Base-by-base conservation (phyloP, 2,113 vertebrate genomes). In the Echinops telfairi region DNA sequence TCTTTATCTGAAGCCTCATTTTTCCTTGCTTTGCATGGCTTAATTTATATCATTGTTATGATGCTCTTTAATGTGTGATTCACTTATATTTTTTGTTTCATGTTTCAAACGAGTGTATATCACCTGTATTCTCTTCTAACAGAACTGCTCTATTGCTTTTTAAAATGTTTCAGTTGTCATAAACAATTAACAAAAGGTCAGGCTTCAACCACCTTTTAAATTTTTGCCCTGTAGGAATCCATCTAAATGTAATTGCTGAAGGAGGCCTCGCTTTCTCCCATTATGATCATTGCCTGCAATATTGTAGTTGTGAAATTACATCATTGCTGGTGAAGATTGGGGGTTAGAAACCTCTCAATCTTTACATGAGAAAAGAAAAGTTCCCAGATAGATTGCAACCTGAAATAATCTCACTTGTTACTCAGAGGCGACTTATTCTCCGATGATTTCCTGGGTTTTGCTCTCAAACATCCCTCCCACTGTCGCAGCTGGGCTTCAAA, bases 381-480 rank as follows among this genome's bases (percentile, higher is more conserved):
- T 29, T 81, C 58, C 14, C 29, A 57, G 27, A 31, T 38, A 36
- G 71, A 31, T 71, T 88, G 3, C 2, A 40, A 64, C 9, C 58
- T 71, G 62, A 82, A 70, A 33, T 73, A 27, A 36, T 58, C n/a
- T 11, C 17, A 27, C 2, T 43, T 86, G 80, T 83, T 25, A 40
- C 33, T 86, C 60, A 79, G 87, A 85, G 77, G 19, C 71, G 78
- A 3, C 19, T 83, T 71, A 31, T 33, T 86, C 70, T 94, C 71
- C 83, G 57, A 83, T 78, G 77, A 78, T 94, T 93, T 86, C 58
- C 86, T 89, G 9, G 84, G n/a, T 29, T 20, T 40, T 16, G 4
- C 12, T 60, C 4, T 43, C 70, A 33, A 58, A 36, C 53, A 40
- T 73, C 43, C 29, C 53, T 91, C 60, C n/a, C 40, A 2, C 25